These are phyloP conservation scores for Oreortyx pictus DNA, from an alignment of 2,797 vertebrate genomes.

Conservation along the genomic window DNA sequence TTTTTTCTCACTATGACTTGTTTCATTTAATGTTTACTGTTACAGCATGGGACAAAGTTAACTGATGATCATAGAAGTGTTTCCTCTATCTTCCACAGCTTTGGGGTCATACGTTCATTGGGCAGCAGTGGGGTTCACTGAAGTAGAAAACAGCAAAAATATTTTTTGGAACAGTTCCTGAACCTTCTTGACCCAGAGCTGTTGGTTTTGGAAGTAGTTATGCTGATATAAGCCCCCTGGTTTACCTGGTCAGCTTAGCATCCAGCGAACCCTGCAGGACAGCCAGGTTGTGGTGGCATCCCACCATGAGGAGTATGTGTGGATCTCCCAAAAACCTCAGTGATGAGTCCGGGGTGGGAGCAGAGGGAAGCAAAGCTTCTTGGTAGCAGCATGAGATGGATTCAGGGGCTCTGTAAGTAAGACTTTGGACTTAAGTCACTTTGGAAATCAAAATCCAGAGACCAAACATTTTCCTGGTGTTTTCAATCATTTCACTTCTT, in stretches of 20 bases:
- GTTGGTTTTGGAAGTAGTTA: constrained; percentile 30
- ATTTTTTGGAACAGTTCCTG: not conserved
- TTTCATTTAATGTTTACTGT: not conserved
- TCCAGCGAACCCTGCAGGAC: not conserved
- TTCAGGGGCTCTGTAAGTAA: fast-evolving
- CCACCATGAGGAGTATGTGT: fast-evolving
- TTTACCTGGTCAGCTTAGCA: not conserved
- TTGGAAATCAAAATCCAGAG: not conserved
- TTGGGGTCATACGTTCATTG: not conserved
- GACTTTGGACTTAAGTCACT: fast-evolving
- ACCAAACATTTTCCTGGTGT: fast-evolving
- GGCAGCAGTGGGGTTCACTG: not conserved
- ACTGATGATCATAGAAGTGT: not conserved
- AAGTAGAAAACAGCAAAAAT: not conserved
- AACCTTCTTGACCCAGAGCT: not conserved
- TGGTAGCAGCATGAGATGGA: not conserved
- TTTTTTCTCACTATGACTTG: not conserved
- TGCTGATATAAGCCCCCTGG: fast-evolving
- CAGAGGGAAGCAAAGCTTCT: not conserved
- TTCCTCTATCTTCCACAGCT: not conserved
- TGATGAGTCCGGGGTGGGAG: fast-evolving
- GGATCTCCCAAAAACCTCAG: not conserved
- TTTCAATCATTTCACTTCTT: not conserved
- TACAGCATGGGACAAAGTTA: not conserved
- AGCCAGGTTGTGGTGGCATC: not conserved